Evolutionary conservation across 2,113 vertebrate species (phyloP), one percentile per base, ranked within the genome.

Genomic region (Arothron firmamentum): DNA sequence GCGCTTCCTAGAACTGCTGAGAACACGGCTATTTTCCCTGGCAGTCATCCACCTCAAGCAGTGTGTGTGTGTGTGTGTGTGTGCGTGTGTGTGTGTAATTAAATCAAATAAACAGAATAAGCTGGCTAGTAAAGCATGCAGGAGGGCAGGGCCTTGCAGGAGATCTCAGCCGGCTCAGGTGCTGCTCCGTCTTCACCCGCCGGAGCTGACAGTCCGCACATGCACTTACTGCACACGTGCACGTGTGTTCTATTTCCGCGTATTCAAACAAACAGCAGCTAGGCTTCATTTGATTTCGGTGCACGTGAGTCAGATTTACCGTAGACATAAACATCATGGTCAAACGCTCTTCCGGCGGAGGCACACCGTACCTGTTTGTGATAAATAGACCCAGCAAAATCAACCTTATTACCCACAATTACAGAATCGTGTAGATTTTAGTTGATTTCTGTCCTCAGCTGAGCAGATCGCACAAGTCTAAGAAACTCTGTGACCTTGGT

Each of bases 91-190:
- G 25, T 28, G 25, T 28, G 83, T 85, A 77, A 80, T 78, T 60
- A 65, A 77, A 68, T 83, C 65, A 81, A 85, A 86, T 82, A 75
- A 84, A 85, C 78, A 82, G 84, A 80, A 81, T 69, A 70, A 79
- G 56, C 62, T 51, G 62, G 61, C 65, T 68, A 47, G 81, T 80
- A 72, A 86, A 85, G 72, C 82, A 62, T 53, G 57, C 74, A 51
- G 77, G 75, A 65, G 69, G 53, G 72, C 67, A 67, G 69, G 74
- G 78, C 45, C 41, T 67, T 1, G 53, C 57, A 46, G 74, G 74
- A 78, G 80, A 69, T 45, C 58, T 74, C 54, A 52, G 45, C 25
- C 42, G 15, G 45, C 54, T 65, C 73, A 45, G 75, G 72, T 74
- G 61, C 48, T 25, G 59, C 25, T 63, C 34, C 58, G 13, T 62